Percentiles rank a stretch among this genome's conserved stretches.
Evolutionary conservation across 2,797 vertebrate genomes (phyloP).

Genomic region (Enteromius thamalakanensis): DNA sequence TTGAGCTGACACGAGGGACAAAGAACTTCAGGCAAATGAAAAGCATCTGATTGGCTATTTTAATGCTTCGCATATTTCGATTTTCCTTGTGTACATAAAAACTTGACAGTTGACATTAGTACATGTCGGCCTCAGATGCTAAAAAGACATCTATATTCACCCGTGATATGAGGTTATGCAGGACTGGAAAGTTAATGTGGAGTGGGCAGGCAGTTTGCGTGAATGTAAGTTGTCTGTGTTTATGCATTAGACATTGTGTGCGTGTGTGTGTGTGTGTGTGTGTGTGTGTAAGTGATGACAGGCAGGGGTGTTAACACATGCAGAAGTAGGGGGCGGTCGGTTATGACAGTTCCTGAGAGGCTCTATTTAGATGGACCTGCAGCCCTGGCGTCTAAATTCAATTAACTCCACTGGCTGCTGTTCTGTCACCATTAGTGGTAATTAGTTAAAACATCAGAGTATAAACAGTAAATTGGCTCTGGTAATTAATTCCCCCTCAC

Average conservation of each 20-base stretch:
- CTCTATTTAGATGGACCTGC: conserved; percentile 58
- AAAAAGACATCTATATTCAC: conserved; percentile 29
- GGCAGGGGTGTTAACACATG: conserved; percentile 40
- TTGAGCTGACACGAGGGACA: not conserved
- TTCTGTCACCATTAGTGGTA: conserved; percentile 96
- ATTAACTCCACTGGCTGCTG: conserved; percentile 95
- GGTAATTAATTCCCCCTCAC: conserved; percentile 98
- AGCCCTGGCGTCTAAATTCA: conserved; percentile 86
- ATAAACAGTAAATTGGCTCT: conserved; percentile 99
- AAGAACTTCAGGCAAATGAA: not conserved
- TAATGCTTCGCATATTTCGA: not conserved
- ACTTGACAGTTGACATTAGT: not conserved
- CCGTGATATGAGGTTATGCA: conserved; percentile 1
- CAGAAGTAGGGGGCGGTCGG: conserved; percentile 37
- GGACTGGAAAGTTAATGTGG: conserved; percentile 8
- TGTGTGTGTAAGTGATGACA: conserved; percentile 34
- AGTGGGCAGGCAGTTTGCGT: conserved; percentile 49
- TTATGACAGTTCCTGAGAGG: conserved; percentile 58
- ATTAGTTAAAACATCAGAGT: conserved; percentile 99
- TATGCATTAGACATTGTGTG: conserved; percentile 22
- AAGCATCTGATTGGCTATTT: not conserved
- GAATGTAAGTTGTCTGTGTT: conserved; percentile 35
- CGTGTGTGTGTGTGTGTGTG: conserved; percentile 10
- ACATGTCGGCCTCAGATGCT: not conserved
- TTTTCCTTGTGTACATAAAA: not conserved